Base-by-base conservation (phyloP, 2,113 vertebrate genomes). In the Abramis brama region DNA sequence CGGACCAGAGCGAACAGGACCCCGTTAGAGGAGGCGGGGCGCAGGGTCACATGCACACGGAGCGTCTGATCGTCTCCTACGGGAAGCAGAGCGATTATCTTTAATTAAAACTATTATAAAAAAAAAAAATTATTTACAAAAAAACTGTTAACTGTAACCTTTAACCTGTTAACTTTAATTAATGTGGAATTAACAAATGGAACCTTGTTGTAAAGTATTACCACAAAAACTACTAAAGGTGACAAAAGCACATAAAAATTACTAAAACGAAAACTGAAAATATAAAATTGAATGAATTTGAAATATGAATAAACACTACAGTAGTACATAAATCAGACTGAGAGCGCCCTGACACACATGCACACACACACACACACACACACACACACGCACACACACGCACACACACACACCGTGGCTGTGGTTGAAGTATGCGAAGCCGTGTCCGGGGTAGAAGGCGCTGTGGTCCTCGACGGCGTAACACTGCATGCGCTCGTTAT, bases 401-500 rank as follows among this genome's bases (percentile, higher is more conserved):
- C 43, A 43, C 43, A 43, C 43, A n/a, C n/a, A 43, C 43, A 43
- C 91, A 98, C 98, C 74, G 0, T 97, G 97, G 87, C 92, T 94
- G 86, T 97, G 93, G 93, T 96, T 96, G 92, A 96, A 98, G 82
- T 95, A 87, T 30, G 97, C 97, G 66, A 96, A 97, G 52, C 97
- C 97, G 1, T 87, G 93, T 21, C 98, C 98, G 0, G 97, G 96
- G 89, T 94, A 99, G 92, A 96, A 99, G 3, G 96, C 96, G 0
- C 97, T 97, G 9, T 92, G 95, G 86, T 95, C 94, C 6, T 95
- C 94, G 0, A 90, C 45, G 6, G 96, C 92, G 92, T 97, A 97
- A 87, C 98, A 99, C 90, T 99, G 98, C 97, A 99, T 98, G 89
- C 94, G 98, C 0, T 96, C 92, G 6, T 97, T 97, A 30, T 93